These are phyloP conservation scores for Piscicola geometra DNA, from an alignment of 2,888 invertebrate species.

Conservation along the genomic window DNA sequence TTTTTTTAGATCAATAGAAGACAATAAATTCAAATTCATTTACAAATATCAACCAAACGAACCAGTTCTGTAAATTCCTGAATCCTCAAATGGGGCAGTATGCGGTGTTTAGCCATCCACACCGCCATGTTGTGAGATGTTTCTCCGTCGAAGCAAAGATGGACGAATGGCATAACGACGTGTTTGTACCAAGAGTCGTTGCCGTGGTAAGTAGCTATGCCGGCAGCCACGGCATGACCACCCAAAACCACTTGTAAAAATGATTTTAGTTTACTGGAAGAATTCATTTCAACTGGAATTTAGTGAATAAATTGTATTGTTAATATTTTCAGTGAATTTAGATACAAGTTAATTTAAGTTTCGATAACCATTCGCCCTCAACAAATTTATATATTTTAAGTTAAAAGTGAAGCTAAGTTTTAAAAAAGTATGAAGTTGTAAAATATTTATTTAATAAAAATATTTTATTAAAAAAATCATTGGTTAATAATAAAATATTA, in stretches of 20 bases:
- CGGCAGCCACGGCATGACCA: slow-evolving; percentile 66
- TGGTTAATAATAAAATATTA: too few species aligned
- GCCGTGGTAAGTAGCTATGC: slow-evolving; percentile 68
- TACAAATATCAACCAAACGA: slow-evolving; percentile 46
- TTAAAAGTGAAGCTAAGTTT: too few species aligned
- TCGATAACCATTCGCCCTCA: too few species aligned
- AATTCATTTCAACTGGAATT: not conserved
- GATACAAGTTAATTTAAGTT: too few species aligned
- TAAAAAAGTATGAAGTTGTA: too few species aligned
- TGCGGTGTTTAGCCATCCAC: slow-evolving; percentile 68
- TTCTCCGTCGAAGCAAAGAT: slow-evolving; percentile 70
- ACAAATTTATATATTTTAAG: too few species aligned
- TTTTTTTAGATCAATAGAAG: too few species aligned
- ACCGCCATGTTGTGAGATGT: slow-evolving; percentile 70
- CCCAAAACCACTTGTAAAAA: slow-evolving; percentile 66
- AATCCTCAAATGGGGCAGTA: slow-evolving; percentile 64
- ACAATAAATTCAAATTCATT: too few species aligned
- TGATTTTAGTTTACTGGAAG: slow-evolving; percentile 49
- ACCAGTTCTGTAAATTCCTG: slow-evolving; percentile 68
- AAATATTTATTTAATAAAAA: too few species aligned
- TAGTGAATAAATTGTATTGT: too few species aligned
- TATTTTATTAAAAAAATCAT: too few species aligned
- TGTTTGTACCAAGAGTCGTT: slow-evolving; percentile 74
- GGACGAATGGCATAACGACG: slow-evolving; percentile 68
- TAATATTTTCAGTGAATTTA: too few species aligned